Conservation (phyloP, 2,888 invertebrate genomes). For the Dinocampus coccinellae region DNA sequence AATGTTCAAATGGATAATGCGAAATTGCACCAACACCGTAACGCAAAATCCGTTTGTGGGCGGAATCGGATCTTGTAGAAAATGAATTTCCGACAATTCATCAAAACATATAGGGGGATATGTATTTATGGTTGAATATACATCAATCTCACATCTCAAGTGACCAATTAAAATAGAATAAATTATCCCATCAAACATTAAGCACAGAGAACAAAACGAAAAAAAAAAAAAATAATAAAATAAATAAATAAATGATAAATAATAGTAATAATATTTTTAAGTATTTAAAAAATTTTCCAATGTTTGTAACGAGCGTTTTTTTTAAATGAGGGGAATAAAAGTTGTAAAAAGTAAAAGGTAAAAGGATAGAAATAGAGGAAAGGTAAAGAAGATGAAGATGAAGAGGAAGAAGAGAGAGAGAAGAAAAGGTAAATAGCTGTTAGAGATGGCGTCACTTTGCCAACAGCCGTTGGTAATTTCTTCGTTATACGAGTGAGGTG, state of each 20-base stretch:
- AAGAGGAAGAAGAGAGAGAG: slow-evolving; percentile 18
- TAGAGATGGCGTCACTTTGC: slow-evolving; percentile 43
- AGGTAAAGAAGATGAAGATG: neutral
- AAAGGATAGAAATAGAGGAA: neutral
- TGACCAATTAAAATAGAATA: neutral
- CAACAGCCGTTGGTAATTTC: slow-evolving; percentile 43
- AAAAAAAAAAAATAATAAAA: neutral
- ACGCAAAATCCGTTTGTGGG: slow-evolving; percentile 4
- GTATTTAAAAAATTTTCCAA: neutral
- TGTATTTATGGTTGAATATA: neutral
- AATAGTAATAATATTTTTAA: no score
- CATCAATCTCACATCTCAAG: neutral
- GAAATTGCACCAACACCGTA: slow-evolving; percentile 19
- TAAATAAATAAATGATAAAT: no score
- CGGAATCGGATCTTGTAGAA: neutral
- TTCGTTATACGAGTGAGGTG: slow-evolving; percentile 41
- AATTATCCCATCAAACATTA: no score
- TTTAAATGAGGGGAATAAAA: neutral
- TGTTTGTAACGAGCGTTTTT: neutral
- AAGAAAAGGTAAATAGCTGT: slow-evolving; percentile 44
- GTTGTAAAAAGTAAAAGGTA: neutral
- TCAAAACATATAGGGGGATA: neutral
- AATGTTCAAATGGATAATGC: slow-evolving; percentile 34
- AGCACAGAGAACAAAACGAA: neutral
- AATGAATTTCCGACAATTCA: neutral